These are phyloP conservation scores for Heliothis virescens DNA, from an alignment of 1,140 invertebrate species.

Conservation along the genomic window DNA sequence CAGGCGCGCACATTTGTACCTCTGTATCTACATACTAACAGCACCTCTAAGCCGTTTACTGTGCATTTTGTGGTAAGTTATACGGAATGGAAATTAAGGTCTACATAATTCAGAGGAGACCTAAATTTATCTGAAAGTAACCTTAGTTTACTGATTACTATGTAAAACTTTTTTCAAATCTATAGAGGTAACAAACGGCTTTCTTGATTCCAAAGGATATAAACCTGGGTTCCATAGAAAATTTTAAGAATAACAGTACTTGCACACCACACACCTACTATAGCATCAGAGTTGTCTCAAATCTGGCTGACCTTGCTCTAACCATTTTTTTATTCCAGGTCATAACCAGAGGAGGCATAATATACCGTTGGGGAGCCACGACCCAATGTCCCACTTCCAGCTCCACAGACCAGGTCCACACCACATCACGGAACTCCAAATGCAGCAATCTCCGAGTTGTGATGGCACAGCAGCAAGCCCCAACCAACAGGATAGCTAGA, in stretches of 20 bases:
- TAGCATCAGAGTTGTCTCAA: too few species aligned
- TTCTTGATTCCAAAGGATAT: background rate
- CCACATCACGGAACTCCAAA: slow-evolving; percentile 57
- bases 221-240: too few species aligned
- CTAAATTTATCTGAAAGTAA: too few species aligned
- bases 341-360: slow-evolving; percentile 78
- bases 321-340: slow-evolving; percentile 64
- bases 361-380: slow-evolving; percentile 80
- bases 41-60: slow-evolving; percentile 58
- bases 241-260: too few species aligned
- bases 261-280: too few species aligned
- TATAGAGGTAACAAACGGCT: too few species aligned
- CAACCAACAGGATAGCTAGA: background rate
- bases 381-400: slow-evolving; percentile 75
- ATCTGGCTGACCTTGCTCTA: too few species aligned
- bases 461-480: background rate
- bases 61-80: slow-evolving; percentile 78
- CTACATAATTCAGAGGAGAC: too few species aligned
- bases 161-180: too few species aligned
- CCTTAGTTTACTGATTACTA: too few species aligned
- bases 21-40: slow-evolving; percentile 66
- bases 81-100: too few species aligned
- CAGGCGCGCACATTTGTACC: slow-evolving; percentile 64
- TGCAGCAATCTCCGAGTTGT: slow-evolving; percentile 49
- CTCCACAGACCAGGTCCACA: slow-evolving; percentile 60